phyloP scores from a whole-genome alignment of 1,140 invertebrate species.

The Eurytemora carolleeae region DNA sequence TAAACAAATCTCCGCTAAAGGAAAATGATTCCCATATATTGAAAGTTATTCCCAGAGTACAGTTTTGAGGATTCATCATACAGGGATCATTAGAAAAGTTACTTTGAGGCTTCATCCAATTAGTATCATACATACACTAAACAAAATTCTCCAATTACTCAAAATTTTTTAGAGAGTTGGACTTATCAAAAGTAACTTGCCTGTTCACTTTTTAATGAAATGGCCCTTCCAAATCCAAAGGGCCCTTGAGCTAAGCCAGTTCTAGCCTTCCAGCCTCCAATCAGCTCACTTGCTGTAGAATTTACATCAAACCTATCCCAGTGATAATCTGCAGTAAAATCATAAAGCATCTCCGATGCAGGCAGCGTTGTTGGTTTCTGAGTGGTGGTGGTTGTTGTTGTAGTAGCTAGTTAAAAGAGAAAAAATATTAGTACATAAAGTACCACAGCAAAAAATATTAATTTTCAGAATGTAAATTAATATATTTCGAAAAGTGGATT shows the following conservation, averaged over 20 bases:
- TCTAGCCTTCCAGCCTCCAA: neutral
- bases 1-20: neutral
- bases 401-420: too few relatives aligned
- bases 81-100: neutral
- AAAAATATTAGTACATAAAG: too few relatives aligned
- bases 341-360: slow-evolving; percentile 1
- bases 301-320: slow-evolving; percentile 8
- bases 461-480: too few relatives aligned
- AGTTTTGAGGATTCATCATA: slow-evolving; percentile 3
- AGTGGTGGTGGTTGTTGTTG: neutral
- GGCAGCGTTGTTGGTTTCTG: neutral
- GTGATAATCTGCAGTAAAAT: slow-evolving; percentile 6
- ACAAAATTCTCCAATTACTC: slow-evolving; percentile 1
- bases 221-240: slow-evolving; percentile 12
- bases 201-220: neutral
- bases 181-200: slow-evolving; percentile 1
- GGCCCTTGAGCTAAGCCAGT: slow-evolving; percentile 3
- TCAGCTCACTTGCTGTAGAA: neutral
- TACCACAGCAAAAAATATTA: too few relatives aligned
- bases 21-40: slow-evolving; percentile 9
- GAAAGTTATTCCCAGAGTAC: slow-evolving; percentile 2
- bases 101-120: neutral
- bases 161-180: neutral
- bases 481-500: too few relatives aligned
- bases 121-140: slow-evolving; percentile 12